A percentile compares a stretch with the other conserved stretches of the same genome.
These are phyloP conservation scores for Idaea straminata DNA, from an alignment of 2,888 invertebrate genomes.

Conservation along the genomic window DNA sequence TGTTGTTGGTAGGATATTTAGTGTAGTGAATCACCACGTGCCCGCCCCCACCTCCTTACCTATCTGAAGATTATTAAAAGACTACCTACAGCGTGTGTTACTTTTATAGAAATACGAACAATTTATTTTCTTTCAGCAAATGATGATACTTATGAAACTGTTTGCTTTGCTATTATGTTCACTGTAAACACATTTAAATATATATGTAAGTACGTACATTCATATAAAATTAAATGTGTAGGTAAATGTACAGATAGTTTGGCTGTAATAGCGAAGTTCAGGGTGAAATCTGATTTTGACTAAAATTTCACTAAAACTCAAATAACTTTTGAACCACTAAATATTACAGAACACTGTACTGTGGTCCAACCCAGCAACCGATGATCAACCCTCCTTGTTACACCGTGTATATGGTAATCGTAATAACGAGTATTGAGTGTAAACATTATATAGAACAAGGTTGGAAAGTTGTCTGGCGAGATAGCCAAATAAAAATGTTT, in stretches of 20 bases:
- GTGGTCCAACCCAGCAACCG: too few species aligned
- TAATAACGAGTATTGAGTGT: constrained; percentile 4
- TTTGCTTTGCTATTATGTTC: not conserved
- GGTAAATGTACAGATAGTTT: too few species aligned
- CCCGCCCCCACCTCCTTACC: not conserved
- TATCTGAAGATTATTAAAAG: not conserved
- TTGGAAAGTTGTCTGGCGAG: constrained; percentile 37
- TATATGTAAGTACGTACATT: not conserved
- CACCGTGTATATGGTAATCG: not conserved
- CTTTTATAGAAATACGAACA: not conserved
- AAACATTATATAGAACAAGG: constrained; percentile 8
- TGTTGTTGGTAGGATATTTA: not conserved
- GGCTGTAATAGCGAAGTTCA: too few species aligned
- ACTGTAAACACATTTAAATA: not conserved
- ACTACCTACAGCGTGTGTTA: not conserved
- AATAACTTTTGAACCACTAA: too few species aligned
- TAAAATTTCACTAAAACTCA: too few species aligned
- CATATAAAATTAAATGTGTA: too few species aligned
- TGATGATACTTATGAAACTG: not conserved
- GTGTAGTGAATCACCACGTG: not conserved
- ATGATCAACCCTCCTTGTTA: too few species aligned
- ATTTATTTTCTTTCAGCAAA: not conserved
- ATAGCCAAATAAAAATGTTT: constrained; percentile 35
- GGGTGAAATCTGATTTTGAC: too few species aligned
- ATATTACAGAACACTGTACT: too few species aligned